These are phyloP conservation scores for Rhynchonycteris naso DNA, from an alignment of 2,797 vertebrate genomes.

Conservation along the genomic window DNA sequence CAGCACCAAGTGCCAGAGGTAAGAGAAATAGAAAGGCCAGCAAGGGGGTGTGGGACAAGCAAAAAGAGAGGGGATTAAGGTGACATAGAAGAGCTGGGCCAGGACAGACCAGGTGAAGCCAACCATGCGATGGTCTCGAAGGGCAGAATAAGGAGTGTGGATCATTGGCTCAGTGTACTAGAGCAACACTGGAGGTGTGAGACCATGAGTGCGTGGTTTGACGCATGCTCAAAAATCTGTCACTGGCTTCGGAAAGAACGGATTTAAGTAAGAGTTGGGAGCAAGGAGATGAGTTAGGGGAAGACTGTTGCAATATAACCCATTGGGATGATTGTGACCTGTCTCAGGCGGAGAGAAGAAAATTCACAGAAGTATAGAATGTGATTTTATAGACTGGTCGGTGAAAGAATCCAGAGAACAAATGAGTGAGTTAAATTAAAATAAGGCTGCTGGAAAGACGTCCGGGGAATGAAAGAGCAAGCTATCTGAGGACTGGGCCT, in stretches of 20 bases:
- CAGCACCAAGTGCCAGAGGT: background rate
- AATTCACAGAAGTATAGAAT: background rate
- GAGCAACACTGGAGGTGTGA: background rate
- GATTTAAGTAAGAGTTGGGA: conserved; percentile 17
- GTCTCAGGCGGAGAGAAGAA: background rate
- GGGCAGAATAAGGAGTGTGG: no score
- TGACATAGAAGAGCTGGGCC: background rate
- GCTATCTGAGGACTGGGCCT: background rate
- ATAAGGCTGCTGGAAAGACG: background rate
- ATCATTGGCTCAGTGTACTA: background rate
- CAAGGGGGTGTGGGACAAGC: background rate
- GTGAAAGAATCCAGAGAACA: conserved; percentile 3
- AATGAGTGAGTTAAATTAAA: background rate
- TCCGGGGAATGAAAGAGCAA: background rate
- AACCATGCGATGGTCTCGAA: background rate
- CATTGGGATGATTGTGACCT: background rate
- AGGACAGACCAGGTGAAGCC: background rate
- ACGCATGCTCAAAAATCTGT: conserved; percentile 25
- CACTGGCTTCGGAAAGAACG: conserved; percentile 6
- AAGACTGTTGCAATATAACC: background rate
- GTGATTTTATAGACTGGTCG: conserved; percentile 4
- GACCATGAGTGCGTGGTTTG: background rate
- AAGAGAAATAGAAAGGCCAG: background rate
- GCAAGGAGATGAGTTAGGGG: background rate
- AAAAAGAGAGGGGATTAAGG: background rate